A percentile compares a stretch with the other conserved stretches of the same genome.
Evolutionary conservation across 2,113 vertebrate genomes (phyloP).

Genomic region (Fukomys damarensis): DNA sequence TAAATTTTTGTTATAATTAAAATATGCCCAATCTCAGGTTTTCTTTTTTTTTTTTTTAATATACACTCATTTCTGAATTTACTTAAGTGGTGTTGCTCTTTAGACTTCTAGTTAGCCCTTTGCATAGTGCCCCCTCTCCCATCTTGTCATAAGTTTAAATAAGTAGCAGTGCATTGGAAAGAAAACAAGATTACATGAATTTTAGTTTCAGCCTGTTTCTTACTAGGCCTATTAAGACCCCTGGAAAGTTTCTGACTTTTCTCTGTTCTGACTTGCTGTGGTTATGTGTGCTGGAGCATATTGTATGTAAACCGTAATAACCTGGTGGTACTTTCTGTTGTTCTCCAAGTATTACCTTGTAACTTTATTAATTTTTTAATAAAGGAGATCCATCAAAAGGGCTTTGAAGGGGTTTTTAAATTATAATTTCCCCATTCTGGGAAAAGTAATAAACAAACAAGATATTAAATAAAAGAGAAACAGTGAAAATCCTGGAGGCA

Average conservation of each 20-base stretch:
- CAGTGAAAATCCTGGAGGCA: neutral
- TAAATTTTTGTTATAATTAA: neutral
- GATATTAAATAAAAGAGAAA: neutral
- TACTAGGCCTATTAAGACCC: neutral
- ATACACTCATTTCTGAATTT: neutral
- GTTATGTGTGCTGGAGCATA: neutral
- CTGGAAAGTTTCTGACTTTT: neutral
- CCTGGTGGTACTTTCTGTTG: neutral
- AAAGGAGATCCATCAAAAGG: neutral
- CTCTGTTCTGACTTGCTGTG: neutral
- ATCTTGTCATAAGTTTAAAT: neutral
- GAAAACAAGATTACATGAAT: neutral
- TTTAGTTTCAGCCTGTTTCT: neutral
- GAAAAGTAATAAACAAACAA: neutral
- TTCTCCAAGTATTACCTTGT: neutral
- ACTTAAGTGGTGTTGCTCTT: neutral
- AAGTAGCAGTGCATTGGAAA: neutral
- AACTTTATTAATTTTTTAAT: slow-evolving; percentile 37
- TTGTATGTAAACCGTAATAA: neutral
- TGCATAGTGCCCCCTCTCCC: neutral
- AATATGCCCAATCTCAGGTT: neutral
- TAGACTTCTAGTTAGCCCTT: neutral
- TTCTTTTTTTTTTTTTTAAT: neutral
- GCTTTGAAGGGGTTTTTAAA: neutral
- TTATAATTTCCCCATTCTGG: neutral